Evolutionary conservation across 2,888 invertebrate species (phyloP).

Genomic region (Epistrophe grossulariae): DNA sequence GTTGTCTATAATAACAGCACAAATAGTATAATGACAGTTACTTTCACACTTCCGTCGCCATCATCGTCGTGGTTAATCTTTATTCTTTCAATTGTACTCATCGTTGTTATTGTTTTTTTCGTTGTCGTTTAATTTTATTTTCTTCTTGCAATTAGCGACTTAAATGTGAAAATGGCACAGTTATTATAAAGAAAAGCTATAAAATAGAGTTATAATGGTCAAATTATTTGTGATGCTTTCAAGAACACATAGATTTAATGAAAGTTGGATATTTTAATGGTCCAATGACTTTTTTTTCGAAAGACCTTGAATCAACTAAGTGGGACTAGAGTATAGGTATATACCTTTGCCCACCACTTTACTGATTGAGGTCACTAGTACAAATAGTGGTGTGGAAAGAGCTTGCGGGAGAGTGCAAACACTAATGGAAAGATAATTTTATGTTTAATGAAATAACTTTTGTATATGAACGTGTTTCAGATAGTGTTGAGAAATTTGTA

Average conservation of each 20-base stretch:
- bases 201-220: neutral
- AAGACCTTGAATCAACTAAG: conserved; percentile 40
- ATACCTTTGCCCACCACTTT: conserved; percentile 17
- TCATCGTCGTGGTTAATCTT: conserved; percentile 11
- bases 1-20: conserved; percentile 8
- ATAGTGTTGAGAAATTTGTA: conserved; percentile 33
- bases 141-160: conserved; percentile 66
- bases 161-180: conserved; percentile 73
- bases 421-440: conserved; percentile 28
- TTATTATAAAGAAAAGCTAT: conserved; percentile 13
- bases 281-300: conserved; percentile 13
- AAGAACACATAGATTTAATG: neutral
- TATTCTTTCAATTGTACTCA: neutral
- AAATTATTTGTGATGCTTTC: neutral
- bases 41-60: conserved; percentile 71
- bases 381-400: conserved; percentile 21
- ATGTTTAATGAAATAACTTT: conserved; percentile 33
- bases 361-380: conserved; percentile 16
- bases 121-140: conserved; percentile 53
- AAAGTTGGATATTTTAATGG: conserved; percentile 9
- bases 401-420: conserved; percentile 22
- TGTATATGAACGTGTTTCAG: conserved; percentile 16
- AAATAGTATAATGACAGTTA: conserved; percentile 22
- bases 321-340: neutral
- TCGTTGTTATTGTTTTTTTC: conserved; percentile 5